phyloP scores from a whole-genome alignment of 2,797 vertebrate genomes.

The Microctenopoma steveboyesi region DNA sequence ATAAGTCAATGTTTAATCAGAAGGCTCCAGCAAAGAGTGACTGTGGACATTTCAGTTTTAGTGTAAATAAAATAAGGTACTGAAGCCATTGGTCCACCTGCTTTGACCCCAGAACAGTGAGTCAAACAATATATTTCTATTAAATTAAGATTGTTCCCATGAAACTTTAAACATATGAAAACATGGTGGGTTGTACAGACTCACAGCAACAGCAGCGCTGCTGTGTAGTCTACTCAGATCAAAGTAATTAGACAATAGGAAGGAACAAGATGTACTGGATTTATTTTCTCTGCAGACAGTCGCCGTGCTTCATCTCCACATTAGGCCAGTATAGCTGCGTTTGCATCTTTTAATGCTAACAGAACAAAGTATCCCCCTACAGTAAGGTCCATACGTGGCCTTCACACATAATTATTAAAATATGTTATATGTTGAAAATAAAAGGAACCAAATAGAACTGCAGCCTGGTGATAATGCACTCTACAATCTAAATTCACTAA shows the following conservation, averaged over 20 bases:
- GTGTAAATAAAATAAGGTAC: no score
- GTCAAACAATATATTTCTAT: no score
- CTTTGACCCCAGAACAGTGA: no score
- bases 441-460: no score
- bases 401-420: background rate
- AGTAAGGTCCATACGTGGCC: background rate
- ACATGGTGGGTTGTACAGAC: background rate
- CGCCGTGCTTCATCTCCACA: background rate
- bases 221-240: background rate
- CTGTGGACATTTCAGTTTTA: no score
- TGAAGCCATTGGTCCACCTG: no score
- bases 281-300: background rate
- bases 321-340: background rate
- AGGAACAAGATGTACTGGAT: background rate
- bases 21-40: no score
- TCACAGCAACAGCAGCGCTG: background rate
- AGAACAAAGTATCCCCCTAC: background rate
- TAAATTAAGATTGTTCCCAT: background rate
- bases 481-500: no score
- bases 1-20: background rate
- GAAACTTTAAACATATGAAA: background rate
- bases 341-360: background rate
- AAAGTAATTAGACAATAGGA: background rate
- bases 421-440: background rate
- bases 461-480: background rate